phyloP scores from a whole-genome alignment of 2,113 vertebrate species.

The Vidua chalybeata region DNA sequence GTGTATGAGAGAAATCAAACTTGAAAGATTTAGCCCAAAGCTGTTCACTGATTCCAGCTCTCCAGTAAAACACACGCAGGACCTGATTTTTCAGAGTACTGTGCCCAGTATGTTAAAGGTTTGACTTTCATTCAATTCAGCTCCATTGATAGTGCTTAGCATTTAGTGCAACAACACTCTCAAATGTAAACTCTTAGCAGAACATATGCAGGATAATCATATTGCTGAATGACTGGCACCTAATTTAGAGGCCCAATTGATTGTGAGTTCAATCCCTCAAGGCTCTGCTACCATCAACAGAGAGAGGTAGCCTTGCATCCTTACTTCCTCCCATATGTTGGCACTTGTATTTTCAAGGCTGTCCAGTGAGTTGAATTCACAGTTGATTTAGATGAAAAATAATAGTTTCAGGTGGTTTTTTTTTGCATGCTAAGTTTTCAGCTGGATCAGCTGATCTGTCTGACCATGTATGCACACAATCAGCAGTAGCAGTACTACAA shows the following conservation, averaged over 20 bases:
- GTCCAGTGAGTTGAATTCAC: not conserved
- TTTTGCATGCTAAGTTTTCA: not conserved
- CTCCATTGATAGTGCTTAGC: not conserved
- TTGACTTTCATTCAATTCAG: not conserved
- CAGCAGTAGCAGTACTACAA: not conserved
- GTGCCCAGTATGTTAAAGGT: not conserved
- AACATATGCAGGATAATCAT: constrained; percentile 5
- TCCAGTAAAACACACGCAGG: not conserved
- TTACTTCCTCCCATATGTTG: not conserved
- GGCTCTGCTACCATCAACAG: not conserved
- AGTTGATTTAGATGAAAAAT: not conserved
- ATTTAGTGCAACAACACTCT: not conserved
- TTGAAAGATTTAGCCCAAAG: not conserved
- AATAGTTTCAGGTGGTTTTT: not conserved
- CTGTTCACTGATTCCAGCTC: not conserved
- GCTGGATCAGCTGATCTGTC: not conserved
- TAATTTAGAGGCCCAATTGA: constrained; percentile 1
- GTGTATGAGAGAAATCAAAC: not conserved
- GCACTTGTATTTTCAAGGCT: not conserved
- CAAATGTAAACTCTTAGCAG: constrained; percentile 1
- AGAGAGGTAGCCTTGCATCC: not conserved
- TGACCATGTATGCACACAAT: not conserved
- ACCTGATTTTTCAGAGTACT: not conserved
- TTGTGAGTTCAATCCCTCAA: constrained; percentile 25
- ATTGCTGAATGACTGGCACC: not conserved